Evolutionary conservation across 2,797 vertebrate genomes (phyloP), one percentile per base, ranked within the genome.

Genomic region (Amblyraja radiata): DNA sequence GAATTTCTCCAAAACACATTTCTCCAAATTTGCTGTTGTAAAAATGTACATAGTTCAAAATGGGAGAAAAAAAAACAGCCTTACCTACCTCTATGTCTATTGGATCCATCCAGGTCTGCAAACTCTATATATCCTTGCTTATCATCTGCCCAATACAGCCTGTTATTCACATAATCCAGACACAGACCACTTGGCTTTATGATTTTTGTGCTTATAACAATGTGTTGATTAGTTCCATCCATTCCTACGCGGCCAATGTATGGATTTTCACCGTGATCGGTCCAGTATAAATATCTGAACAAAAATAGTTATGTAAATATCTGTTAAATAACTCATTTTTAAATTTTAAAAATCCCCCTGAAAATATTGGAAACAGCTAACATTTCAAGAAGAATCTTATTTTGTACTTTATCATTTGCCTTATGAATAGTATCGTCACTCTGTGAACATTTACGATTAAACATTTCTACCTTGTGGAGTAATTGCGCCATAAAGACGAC

Each of bases 141-240:
- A 54, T 92, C 98, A 93, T 99, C 98, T 23, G 98, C 98, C 99
- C 99, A 99, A 93, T 99, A 99, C 0, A 99, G 96, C 93, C 97
- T 97, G 94, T 96, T 97, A 96, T 98, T 99, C 95, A 98, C 98
- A 93, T 99, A 99, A 96, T 99, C 99, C 94, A 99, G 98, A 39
- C 98, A 98, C 91, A 99, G 96, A 93, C 98, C 98, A 94, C 97
- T 97, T 10, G 98, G 99, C 95, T 97, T 98, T 93, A 98, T 98
- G 96, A 99, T 98, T 95, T 98, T 98, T 11, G 96, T 97, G 96
- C 98, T 98, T 95, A 99, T 95, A 93, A 99, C 97, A 95, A 98
- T 95, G 5, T 94, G 95, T 93, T 98, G 98, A 94, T 97, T 96
- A 94, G 97, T 97, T 93, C 99, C 99, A 94, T 99, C 99, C 99